Conservation (phyloP, 2,888 invertebrate species). For the Tipula helvola region DNA sequence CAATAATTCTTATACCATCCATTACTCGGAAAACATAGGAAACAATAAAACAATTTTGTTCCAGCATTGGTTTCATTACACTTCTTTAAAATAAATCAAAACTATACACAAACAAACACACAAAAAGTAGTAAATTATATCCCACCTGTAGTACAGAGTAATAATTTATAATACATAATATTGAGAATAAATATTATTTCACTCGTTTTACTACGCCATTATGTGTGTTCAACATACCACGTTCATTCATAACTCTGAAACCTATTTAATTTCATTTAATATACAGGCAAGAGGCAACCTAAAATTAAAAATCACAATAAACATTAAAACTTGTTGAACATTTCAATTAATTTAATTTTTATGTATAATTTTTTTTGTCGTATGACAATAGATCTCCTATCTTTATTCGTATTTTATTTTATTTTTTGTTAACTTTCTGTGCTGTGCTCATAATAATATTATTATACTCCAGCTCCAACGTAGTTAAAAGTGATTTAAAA, state of each 20-base stretch:
- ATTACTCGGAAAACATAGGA: too few relatives aligned
- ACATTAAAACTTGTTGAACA: background rate
- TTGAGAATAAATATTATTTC: background rate
- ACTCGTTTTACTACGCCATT: background rate
- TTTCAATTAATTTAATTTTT: background rate
- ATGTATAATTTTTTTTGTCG: background rate
- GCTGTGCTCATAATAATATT: background rate
- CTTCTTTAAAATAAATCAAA: background rate
- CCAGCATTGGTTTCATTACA: background rate
- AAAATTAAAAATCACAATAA: background rate
- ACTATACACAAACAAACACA: background rate
- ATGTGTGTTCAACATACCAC: background rate
- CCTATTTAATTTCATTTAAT: background rate
- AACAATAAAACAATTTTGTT: background rate
- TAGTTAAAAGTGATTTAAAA: background rate
- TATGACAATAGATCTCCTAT: background rate
- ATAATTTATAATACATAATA: background rate
- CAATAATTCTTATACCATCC: too few relatives aligned
- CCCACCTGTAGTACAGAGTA: background rate
- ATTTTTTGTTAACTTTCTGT: background rate
- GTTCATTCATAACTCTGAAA: background rate
- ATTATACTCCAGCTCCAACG: background rate
- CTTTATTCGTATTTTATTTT: background rate
- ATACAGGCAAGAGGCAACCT: background rate
- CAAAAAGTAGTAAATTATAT: background rate